Evolutionary conservation across 2,888 invertebrate genomes (phyloP), one percentile per base, ranked within the genome.

Genomic region (Caenorhabditis becei): DNA sequence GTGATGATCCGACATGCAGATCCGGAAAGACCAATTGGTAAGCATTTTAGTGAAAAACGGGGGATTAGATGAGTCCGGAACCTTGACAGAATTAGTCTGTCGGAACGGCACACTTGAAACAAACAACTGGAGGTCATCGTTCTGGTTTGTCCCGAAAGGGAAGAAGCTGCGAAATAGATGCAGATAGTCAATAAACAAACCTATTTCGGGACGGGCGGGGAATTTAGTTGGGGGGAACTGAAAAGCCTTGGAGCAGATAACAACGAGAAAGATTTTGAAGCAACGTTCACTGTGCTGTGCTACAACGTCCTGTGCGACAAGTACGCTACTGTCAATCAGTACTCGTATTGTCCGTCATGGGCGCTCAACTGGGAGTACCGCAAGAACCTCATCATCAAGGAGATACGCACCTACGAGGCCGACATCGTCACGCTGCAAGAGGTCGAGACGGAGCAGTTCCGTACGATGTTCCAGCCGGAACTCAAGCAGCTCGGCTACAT

Each of bases 241-340:
- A 4, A 4, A 32, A 32, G 5, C 10, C 32, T 32, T 32, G 10
- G 32, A 32, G 10, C 32, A n/a, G n/a, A n/a, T n/a, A n/a, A n/a
- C n/a, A n/a, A n/a, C n/a, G n/a, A n/a, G n/a, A n/a, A n/a, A 41
- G n/a, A n/a, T n/a, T n/a, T 87, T 88, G 70, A 80, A 88, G 89
- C 87, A 4, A 88, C 86, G 92, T 97, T 98, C 93, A 97, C 98
- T 87, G 97, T 98, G 91, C 97, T 99, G 96, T 98, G 98, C 93
- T 99, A 99, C 94, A 99, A 99, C 93, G 97, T 99, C 87, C 94
- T 99, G 88, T 97, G 98, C 93, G 97, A 98, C 94, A 97, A 97
- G 93, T 98, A 97, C 92, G 98, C 98, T 83, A 98, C 98, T 67
- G 93, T 97, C 90, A 97, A 97, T 93, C 96, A 97, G 41, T 99